A percentile compares a stretch with the other conserved stretches of the same genome.
These are phyloP conservation scores for Brachypalpus laphriformis DNA, from an alignment of 2,888 invertebrate species.

Conservation along the genomic window DNA sequence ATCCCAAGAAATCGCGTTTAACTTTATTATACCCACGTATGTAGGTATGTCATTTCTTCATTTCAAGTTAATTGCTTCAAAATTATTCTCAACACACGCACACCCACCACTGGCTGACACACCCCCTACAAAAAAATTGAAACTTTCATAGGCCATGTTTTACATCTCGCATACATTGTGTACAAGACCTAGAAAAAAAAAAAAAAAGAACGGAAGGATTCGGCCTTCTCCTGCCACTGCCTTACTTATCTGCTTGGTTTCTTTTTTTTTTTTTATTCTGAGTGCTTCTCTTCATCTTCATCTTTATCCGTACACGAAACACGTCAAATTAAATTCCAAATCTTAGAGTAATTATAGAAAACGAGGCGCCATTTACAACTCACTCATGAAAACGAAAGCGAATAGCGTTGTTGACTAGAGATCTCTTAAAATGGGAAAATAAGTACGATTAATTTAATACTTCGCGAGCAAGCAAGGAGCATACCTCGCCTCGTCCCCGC, in stretches of 20 bases:
- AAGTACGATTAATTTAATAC: conserved; percentile 73
- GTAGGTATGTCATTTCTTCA: conserved; percentile 27
- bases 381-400: conserved; percentile 52
- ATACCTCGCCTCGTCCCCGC: not conserved
- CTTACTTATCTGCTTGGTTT: not conserved
- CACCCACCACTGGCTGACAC: not conserved
- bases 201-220: conserved; percentile 19
- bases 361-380: conserved; percentile 67
- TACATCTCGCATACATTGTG: conserved; percentile 20
- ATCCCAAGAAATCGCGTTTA: conserved; percentile 24
- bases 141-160: conserved; percentile 48
- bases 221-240: not conserved
- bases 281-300: conserved; percentile 16
- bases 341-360: conserved; percentile 72
- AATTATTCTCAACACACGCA: conserved; percentile 22
- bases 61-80: conserved; percentile 64
- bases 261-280: not conserved
- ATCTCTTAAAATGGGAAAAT: conserved; percentile 65
- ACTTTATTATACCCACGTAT: conserved; percentile 46
- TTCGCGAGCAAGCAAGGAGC: conserved; percentile 14
- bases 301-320: conserved; percentile 49
- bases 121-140: not conserved
- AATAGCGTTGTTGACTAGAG: conserved; percentile 57
- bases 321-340: conserved; percentile 70
- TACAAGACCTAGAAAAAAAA: not conserved